Conservation (phyloP, 1,140 invertebrate genomes). For the Caligus rogercresseyi region DNA sequence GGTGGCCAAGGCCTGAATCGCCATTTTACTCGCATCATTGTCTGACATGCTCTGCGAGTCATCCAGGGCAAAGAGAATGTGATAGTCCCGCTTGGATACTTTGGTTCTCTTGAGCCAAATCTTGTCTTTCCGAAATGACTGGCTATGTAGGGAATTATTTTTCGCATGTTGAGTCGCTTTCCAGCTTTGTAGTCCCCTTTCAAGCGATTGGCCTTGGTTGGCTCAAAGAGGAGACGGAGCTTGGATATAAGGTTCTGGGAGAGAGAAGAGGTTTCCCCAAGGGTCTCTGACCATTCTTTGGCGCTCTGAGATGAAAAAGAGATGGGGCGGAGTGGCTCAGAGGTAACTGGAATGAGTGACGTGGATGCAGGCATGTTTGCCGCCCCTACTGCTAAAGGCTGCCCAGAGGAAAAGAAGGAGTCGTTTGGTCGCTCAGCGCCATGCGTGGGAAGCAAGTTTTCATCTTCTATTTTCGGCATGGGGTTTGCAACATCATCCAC, state of each 20-base stretch:
- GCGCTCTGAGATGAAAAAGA: slow-evolving; percentile 1
- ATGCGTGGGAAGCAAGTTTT: slow-evolving; percentile 12
- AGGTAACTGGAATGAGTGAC: no score
- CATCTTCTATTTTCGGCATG: slow-evolving; percentile 21
- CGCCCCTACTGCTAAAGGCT: no score
- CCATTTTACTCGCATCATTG: slow-evolving; percentile 42
- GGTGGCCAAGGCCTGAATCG: slow-evolving; percentile 80
- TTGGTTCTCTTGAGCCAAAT: slow-evolving; percentile 94
- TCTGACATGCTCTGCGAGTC: slow-evolving; percentile 60
- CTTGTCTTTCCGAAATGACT: slow-evolving; percentile 97
- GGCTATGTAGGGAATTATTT: slow-evolving; percentile 90
- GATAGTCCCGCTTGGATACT: slow-evolving; percentile 86
- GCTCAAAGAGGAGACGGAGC: slow-evolving; percentile 78
- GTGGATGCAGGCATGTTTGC: not conserved
- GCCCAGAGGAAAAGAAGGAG: slow-evolving; percentile 31
- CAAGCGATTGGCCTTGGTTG: slow-evolving; percentile 71
- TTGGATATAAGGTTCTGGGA: slow-evolving; percentile 84
- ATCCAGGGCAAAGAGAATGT: slow-evolving; percentile 89
- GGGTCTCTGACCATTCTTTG: slow-evolving; percentile 2
- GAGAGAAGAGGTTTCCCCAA: slow-evolving; percentile 37
- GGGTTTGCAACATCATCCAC: slow-evolving; percentile 20
- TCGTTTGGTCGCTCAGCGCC: slow-evolving; percentile 28
- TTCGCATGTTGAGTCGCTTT: slow-evolving; percentile 92
- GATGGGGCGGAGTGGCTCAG: no score
- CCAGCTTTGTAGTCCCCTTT: slow-evolving; percentile 92